Base-by-base conservation (phyloP, 2,888 invertebrate genomes). In the Sipha maydis region DNA sequence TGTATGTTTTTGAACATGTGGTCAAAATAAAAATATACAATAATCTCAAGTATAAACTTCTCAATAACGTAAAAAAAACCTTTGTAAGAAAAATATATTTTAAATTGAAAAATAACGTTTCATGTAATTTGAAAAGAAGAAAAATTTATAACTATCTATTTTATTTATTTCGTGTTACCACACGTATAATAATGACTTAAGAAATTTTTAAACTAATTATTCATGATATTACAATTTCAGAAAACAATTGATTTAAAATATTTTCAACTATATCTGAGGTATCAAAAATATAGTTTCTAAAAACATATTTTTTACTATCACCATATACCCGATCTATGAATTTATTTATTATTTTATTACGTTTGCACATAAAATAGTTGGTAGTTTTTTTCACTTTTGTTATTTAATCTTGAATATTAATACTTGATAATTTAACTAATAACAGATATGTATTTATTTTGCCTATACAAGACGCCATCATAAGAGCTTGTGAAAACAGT, bases 91-190 rank as follows among this genome's bases (percentile, higher is more conserved):
- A 61, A 61, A 79, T 79, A 79, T 61, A 61, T 31, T 82, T 82
- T 69, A 82, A 69, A 41, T 69, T 41, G 7, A 69, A 82, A 82
- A 82, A 67, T 28, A 41, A 41, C 28, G 80, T 38, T 28, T 82
- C 67, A 8, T 19, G 21, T 25, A 69, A n/a, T 9, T 69, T 67
- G 28, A 41, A 69, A 25, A 41, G 38, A 38, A 76, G 41, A 41
- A 41, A 76, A 76, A 41, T 48, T 19, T 21, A 73, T 14, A 17
- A 38, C 34, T 48, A 48, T n/a, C 28, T 28, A 28, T 14, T 69
- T 69, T 69, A n/a, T 69, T 69, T 69, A 28, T n/a, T 28, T n/a
- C 25, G 9, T 0, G 69, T 28, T 3, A 69, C 7, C 69, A n/a
- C n/a, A n/a, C n/a, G 9, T n/a, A 69, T 28, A 69, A 69, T n/a